Evolutionary conservation across 2,797 vertebrate genomes (phyloP).

Genomic region (Microctenopoma steveboyesi): DNA sequence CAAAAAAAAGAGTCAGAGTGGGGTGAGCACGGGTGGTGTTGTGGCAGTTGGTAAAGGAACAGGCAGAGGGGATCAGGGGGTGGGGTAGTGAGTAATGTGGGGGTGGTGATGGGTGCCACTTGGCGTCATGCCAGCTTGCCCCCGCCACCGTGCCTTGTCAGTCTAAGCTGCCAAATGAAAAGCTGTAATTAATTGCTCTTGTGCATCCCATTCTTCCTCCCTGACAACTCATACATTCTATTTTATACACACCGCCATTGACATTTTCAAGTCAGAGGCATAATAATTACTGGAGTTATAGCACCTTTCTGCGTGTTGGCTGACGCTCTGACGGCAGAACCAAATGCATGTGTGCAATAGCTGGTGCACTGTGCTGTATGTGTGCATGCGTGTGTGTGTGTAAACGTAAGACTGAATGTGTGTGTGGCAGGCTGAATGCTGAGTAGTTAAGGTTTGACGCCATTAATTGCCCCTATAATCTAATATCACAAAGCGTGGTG

Average conservation of each 20-base stretch:
- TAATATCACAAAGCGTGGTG: slow-evolving; percentile 93
- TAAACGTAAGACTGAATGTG: slow-evolving; percentile 25
- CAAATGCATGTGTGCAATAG: slow-evolving; percentile 40
- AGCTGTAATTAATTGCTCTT: slow-evolving; percentile 93
- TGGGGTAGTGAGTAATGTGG: slow-evolving; percentile 48
- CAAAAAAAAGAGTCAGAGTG: slow-evolving; percentile 35
- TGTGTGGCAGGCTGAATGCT: slow-evolving; percentile 86
- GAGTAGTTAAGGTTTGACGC: slow-evolving; percentile 92
- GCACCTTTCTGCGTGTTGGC: slow-evolving; percentile 91
- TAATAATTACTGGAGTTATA: slow-evolving; percentile 95
- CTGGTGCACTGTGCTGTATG: slow-evolving; percentile 44
- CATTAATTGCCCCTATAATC: slow-evolving; percentile 99
- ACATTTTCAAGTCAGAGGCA: slow-evolving; percentile 91
- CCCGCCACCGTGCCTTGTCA: slow-evolving; percentile 79
- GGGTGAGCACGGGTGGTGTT: slow-evolving; percentile 35
- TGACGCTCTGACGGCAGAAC: slow-evolving; percentile 81
- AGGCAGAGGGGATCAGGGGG: slow-evolving; percentile 31
- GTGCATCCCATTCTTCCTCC: slow-evolving; percentile 84
- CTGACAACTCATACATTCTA: slow-evolving; percentile 86
- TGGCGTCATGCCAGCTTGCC: slow-evolving; percentile 82
- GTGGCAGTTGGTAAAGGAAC: slow-evolving; percentile 64
- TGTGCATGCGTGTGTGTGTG: slow-evolving; percentile 20
- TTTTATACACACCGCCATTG: slow-evolving; percentile 89
- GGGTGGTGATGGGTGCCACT: slow-evolving; percentile 64
- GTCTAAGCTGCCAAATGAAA: slow-evolving; percentile 87